These are phyloP conservation scores for Burhinus bistriatus DNA, from an alignment of 2,113 vertebrate genomes.

Conservation along the genomic window DNA sequence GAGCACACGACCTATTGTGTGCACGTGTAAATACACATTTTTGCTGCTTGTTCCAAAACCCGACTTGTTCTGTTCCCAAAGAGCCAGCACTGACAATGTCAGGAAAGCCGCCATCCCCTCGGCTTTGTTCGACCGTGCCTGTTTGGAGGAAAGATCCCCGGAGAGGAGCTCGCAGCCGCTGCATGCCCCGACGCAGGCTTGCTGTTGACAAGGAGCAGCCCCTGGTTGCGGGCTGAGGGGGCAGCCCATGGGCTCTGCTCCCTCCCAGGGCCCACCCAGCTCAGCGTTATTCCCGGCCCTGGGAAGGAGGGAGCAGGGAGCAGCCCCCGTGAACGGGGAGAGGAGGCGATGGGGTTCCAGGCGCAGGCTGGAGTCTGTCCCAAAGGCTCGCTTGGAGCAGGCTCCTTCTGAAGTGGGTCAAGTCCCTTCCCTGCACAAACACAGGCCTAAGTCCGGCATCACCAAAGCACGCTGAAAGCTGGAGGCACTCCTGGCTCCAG, in stretches of 20 bases:
- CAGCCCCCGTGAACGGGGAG: accelerated
- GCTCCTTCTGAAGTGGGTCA: not conserved
- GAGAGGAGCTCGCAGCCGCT: not conserved
- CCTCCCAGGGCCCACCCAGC: not conserved
- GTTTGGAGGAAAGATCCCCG: not conserved
- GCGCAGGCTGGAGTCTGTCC: accelerated
- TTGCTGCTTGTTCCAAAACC: not conserved
- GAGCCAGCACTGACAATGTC: constrained; percentile 11
- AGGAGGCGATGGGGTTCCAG: accelerated
- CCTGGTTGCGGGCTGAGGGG: not conserved
- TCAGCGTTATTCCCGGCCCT: accelerated
- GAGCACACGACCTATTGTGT: constrained; percentile 7
- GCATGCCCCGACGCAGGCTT: accelerated
- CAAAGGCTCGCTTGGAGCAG: not conserved
- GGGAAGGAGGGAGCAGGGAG: not conserved
- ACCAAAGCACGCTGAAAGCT: not conserved
- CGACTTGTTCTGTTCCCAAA: not conserved
- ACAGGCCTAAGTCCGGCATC: not conserved
- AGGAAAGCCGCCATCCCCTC: not conserved
- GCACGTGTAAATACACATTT: not conserved
- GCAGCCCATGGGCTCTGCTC: not conserved
- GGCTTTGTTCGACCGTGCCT: not conserved
- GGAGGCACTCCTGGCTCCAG: not conserved
- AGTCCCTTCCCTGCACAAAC: constrained; percentile 3
- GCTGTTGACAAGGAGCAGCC: not conserved